A percentile compares a stretch with the other conserved stretches of the same genome.
Evolutionary conservation across 2,888 invertebrate genomes (phyloP).

Genomic region (Nineta flava): DNA sequence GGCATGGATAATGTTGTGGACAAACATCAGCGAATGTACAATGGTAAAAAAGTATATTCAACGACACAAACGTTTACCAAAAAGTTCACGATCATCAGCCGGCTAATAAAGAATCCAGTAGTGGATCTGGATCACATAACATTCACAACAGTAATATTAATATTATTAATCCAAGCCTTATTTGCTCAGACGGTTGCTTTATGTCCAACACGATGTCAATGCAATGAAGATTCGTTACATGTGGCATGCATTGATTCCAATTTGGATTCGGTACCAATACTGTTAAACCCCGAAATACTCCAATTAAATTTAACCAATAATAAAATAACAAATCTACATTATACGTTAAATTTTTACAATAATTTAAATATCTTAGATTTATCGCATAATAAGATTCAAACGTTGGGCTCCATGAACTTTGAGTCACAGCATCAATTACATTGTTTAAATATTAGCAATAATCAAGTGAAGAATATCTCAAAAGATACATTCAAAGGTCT

Average conservation of each 20-base stretch:
- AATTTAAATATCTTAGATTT: conserved; percentile 67
- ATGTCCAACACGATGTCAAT: conserved; percentile 67
- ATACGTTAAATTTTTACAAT: conserved; percentile 64
- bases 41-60: too few relatives aligned
- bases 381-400: conserved; percentile 63
- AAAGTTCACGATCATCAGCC: too few relatives aligned
- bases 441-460: conserved; percentile 60
- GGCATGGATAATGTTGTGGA: conserved; percentile 2
- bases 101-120: too few relatives aligned
- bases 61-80: too few relatives aligned
- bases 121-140: background rate
- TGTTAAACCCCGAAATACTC: conserved; percentile 72
- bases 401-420: conserved; percentile 69
- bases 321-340: conserved; percentile 60
- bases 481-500: conserved; percentile 65
- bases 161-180: background rate
- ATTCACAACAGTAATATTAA: background rate
- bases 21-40: too few relatives aligned
- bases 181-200: conserved; percentile 16
- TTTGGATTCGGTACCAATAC: conserved; percentile 74
- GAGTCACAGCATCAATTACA: conserved; percentile 58
- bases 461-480: conserved; percentile 51
- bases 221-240: conserved; percentile 63
- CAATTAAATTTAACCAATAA: conserved; percentile 75
- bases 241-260: conserved; percentile 63